Base-by-base conservation (phyloP, 2,113 vertebrate species). In the Oryzias melastigma region DNA sequence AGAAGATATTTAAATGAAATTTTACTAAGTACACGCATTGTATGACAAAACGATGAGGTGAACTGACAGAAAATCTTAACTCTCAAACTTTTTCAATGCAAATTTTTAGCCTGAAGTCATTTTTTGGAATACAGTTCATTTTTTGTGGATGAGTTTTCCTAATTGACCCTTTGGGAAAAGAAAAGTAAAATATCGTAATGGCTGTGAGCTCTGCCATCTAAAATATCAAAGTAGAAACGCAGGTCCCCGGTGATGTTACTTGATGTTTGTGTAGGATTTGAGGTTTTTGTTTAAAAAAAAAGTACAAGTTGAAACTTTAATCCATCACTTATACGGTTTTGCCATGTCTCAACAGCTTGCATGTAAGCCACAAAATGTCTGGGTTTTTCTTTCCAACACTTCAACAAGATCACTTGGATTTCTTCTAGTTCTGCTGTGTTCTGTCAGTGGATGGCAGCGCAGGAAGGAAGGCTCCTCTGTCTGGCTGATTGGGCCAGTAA, bases 361-460 rank as follows among this genome's bases (percentile, higher is more conserved):
- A 74, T 76, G 49, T 66, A 59, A 35, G n/a, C 65, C 77, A 61
- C 67, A 55, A 54, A 68, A 16, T 24, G 52, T 59, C 56, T 70
- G 24, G 59, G 27, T 68, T 65, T 60, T 53, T 54, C 42, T 71
- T 62, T 65, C 57, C 47, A 18, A 64, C 20, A 24, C 58, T 77
- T 71, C 60, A 79, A 83, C 55, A 73, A 79, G 63, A 73, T 40
- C 65, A 51, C 56, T 77, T 53, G 62, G 65, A 73, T 68, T 71
- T 53, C 35, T 65, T 48, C 20, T 20, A 56, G 56, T 72, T 73
- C 68, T 62, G 58, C 35, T 4, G 44, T 76, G 55, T 54, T 18
- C 58, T 78, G 64, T 69, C 47, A 56, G 50, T 25, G 14, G 17
- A 45, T 62, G 60, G 51, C 75, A 64, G 73, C 65, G 68, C 62